Evolutionary conservation across 2,113 vertebrate genomes (phyloP).

Genomic region (Catharus minimus): DNA sequence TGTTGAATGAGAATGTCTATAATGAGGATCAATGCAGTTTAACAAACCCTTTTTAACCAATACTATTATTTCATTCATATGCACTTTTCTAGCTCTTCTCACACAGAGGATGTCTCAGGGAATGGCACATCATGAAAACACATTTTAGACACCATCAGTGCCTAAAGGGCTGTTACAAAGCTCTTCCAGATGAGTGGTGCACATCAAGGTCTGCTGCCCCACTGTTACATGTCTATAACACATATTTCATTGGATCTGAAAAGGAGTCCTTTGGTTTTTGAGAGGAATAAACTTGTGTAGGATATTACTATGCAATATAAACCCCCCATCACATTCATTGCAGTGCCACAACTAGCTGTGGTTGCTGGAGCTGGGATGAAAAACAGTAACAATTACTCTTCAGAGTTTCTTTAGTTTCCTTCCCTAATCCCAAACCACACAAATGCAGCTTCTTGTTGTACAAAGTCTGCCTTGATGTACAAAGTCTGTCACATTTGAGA

Average conservation of each 20-base stretch:
- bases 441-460: background rate
- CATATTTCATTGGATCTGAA: background rate
- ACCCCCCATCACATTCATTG: background rate
- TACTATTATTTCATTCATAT: background rate
- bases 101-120: background rate
- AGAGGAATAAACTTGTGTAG: background rate
- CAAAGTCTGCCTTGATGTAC: background rate
- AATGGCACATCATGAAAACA: background rate
- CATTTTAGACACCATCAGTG: background rate
- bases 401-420: background rate
- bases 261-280: background rate
- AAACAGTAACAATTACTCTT: background rate
- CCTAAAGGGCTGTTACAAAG: background rate
- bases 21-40: background rate
- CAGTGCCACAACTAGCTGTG: background rate
- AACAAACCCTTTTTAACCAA: slow-evolving; percentile 5
- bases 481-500: background rate
- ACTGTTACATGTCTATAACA: accelerated
- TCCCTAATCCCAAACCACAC: background rate
- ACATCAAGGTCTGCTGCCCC: background rate
- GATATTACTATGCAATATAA: background rate
- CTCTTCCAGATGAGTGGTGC: background rate
- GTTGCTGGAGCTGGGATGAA: background rate
- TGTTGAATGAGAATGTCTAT: background rate
- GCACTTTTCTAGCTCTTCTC: background rate